These are phyloP conservation scores for Drosophila greeni DNA, from an alignment of 2,888 invertebrate genomes.

Conservation along the genomic window DNA sequence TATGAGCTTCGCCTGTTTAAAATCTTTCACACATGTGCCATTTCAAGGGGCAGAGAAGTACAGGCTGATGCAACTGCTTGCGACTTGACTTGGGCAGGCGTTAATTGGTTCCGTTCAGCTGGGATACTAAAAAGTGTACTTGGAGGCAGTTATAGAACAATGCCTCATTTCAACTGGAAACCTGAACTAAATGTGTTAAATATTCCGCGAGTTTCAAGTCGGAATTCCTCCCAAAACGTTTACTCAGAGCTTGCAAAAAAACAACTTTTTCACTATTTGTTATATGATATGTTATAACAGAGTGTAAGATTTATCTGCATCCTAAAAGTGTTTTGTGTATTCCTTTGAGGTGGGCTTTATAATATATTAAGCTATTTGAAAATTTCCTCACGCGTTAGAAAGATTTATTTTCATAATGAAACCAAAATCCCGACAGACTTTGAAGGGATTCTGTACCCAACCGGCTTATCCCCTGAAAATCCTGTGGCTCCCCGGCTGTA, in stretches of 20 bases:
- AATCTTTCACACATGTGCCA: conserved; percentile 1
- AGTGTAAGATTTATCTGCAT: too few species aligned
- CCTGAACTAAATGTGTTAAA: not conserved
- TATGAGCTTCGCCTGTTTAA: conserved; percentile 1
- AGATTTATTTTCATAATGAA: not conserved
- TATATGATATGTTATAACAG: too few species aligned
- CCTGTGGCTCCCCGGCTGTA: not conserved
- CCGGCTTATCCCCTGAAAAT: not conserved
- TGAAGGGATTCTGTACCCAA: not conserved
- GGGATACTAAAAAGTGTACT: not conserved
- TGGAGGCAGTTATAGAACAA: conserved; percentile 4
- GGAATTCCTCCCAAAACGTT: not conserved
- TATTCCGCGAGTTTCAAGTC: not conserved
- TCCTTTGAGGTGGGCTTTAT: not conserved
- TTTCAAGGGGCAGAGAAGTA: not conserved
- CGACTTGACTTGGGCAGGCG: conserved; percentile 11
- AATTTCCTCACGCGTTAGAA: not conserved
- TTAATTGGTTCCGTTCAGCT: conserved; percentile 7
- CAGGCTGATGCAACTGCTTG: conserved; percentile 14
- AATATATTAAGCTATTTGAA: not conserved
- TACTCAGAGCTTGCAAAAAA: not conserved
- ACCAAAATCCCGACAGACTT: not conserved
- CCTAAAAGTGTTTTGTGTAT: too few species aligned
- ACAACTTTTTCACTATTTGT: not conserved
- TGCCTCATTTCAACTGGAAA: not conserved